These are phyloP conservation scores for Malurus splendens DNA, from an alignment of 2,797 vertebrate genomes.

Conservation along the genomic window DNA sequence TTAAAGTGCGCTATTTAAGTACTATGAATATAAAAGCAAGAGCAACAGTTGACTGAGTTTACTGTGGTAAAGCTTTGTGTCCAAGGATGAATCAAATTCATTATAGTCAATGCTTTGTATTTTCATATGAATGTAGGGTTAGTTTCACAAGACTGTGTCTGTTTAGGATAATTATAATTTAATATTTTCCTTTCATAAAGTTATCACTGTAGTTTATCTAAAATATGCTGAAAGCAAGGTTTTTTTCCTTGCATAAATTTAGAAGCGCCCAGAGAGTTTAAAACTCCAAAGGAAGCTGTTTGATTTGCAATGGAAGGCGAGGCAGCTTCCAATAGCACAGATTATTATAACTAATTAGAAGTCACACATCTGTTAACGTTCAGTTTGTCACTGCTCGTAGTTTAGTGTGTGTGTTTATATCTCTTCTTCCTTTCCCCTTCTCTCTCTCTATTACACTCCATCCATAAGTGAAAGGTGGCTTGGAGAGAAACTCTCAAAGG, in stretches of 20 bases:
- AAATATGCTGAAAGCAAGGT: conserved; percentile 68
- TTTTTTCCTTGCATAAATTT: conserved; percentile 63
- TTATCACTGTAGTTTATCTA: conserved; percentile 77
- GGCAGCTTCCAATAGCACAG: conserved; percentile 69
- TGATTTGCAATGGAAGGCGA: conserved; percentile 69
- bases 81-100: conserved; percentile 79
- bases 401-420: conserved; percentile 22
- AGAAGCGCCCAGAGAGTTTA: conserved; percentile 67
- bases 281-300: conserved; percentile 71
- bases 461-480: neutral
- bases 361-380: conserved; percentile 81
- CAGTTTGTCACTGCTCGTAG: conserved; percentile 64
- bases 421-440: neutral
- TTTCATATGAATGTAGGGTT: conserved; percentile 80
- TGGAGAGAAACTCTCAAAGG: conserved; percentile 15
- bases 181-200: conserved; percentile 78
- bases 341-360: conserved; percentile 83
- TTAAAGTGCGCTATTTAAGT: conserved; percentile 82
- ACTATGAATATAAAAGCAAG: conserved; percentile 81
- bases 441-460: neutral
- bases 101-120: conserved; percentile 79
- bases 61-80: conserved; percentile 82
- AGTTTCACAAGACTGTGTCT: conserved; percentile 81
- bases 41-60: conserved; percentile 86
- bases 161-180: conserved; percentile 83